Evolutionary conservation across 2,113 vertebrate species (phyloP), one percentile per base, ranked within the genome.

Genomic region (Eudyptes chrysolophus): DNA sequence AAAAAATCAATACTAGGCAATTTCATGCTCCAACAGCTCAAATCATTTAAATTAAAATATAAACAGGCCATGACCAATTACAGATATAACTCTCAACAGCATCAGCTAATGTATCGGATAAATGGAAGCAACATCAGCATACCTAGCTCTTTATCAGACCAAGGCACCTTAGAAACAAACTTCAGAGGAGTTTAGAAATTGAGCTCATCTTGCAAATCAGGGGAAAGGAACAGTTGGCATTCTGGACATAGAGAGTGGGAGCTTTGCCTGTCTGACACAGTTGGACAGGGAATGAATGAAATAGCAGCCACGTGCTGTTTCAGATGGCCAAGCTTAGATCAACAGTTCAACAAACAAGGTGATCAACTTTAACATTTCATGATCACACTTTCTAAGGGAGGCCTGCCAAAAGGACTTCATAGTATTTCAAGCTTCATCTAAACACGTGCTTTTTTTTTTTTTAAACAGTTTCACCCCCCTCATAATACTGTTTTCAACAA

Each of bases 31-130:
- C 75, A 93, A 60, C 34, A 91, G 72, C 58, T 96, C 65, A 88
- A 94, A 90, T 79, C 0, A 94, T 58, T 97, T 93, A 89, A 89
- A 95, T 93, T 89, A 90, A 94, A 97, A 94, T 69, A 94, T 9
- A 87, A 97, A 78, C 16, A 86, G 66, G 57, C 44, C 44, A 68
- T 24, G 70, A 88, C 70, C 71, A 95, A 64, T 95, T 49, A 89
- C 61, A 92, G 70, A 61, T 30, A 38, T 13, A 81, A 81, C 65
- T 57, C 76, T 81, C 81, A 82, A 75, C 7, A 90, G 76, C 40
- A 64, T 55, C 58, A 51, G 57, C 48, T 72, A 49, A 61, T 6
- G 24, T 16, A 78, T 13, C 54, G 85, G 40, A 38, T 26, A 48
- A 72, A 87, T 2, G 13, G 77, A 65, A 95, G 69, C 65, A 46